Evolutionary conservation across 2,888 invertebrate species (phyloP).

Genomic region (Plagiodera versicolora): DNA sequence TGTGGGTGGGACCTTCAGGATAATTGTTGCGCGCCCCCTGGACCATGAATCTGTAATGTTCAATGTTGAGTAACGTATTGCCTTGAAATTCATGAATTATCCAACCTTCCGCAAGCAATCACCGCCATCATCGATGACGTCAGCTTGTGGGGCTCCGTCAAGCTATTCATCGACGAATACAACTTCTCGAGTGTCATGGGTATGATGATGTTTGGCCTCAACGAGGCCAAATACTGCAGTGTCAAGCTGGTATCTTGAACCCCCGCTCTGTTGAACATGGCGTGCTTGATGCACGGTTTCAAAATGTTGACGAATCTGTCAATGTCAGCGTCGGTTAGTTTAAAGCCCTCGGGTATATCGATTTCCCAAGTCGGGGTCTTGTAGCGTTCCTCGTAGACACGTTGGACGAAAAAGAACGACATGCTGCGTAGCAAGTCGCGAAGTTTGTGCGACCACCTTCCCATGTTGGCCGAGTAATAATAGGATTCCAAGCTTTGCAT

Average conservation of each 20-base stretch:
- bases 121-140: slow-evolving; percentile 73
- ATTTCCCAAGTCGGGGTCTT: slow-evolving; percentile 68
- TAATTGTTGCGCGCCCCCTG: slow-evolving; percentile 60
- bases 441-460: slow-evolving; percentile 74
- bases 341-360: slow-evolving; percentile 66
- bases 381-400: slow-evolving; percentile 69
- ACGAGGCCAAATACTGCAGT: slow-evolving; percentile 73
- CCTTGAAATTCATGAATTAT: not conserved
- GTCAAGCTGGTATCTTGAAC: slow-evolving; percentile 65
- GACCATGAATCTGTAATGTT: slow-evolving; percentile 49
- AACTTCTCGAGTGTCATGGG: slow-evolving; percentile 81
- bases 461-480: slow-evolving; percentile 86
- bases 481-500: slow-evolving; percentile 84
- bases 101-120: slow-evolving; percentile 65
- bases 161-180: slow-evolving; percentile 77
- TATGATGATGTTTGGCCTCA: slow-evolving; percentile 81
- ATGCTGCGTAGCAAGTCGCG: slow-evolving; percentile 70
- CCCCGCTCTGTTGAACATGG: slow-evolving; percentile 70
- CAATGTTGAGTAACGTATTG: not conserved
- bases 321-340: slow-evolving; percentile 77
- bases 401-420: slow-evolving; percentile 63
- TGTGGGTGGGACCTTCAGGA: slow-evolving; percentile 77
- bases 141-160: slow-evolving; percentile 86
- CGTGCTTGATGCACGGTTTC: slow-evolving; percentile 73
- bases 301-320: slow-evolving; percentile 77